Evolutionary conservation across 2,888 invertebrate genomes (phyloP).

Genomic region (Dioctria rufipes): DNA sequence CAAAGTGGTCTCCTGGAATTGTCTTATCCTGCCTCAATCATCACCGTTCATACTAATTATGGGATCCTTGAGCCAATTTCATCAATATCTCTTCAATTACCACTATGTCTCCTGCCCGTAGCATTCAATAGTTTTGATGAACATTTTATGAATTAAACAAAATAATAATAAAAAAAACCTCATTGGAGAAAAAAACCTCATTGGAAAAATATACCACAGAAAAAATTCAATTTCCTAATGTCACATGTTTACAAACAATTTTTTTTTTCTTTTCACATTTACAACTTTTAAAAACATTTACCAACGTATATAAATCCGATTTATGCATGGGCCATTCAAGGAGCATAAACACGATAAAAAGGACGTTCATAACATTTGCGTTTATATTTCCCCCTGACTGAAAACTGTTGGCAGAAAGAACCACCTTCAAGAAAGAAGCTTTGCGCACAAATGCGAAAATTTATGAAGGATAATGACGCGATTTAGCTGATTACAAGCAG

Average conservation of each 20-base stretch:
- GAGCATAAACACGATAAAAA: neutral
- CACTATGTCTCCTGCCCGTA: no score
- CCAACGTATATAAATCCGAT: neutral
- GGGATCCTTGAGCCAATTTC: no score
- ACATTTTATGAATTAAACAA: no score
- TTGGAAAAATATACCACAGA: no score
- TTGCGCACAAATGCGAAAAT: constrained; percentile 6
- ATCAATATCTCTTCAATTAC: no score
- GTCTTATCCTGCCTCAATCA: no score
- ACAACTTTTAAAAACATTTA: neutral
- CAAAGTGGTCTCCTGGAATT: no score
- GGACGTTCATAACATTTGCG: neutral
- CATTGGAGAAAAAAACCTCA: no score
- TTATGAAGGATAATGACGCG: constrained; percentile 25
- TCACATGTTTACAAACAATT: neutral
- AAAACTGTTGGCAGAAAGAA: neutral
- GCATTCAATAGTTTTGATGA: no score
- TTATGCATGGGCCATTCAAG: constrained; percentile 10
- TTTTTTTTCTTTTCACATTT: neutral
- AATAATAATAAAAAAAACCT: no score
- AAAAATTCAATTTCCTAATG: neutral
- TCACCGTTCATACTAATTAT: no score
- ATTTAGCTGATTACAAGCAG: constrained; percentile 15
- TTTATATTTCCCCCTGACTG: neutral
- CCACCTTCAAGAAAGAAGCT: neutral